A percentile compares a stretch with the other conserved stretches of the same genome.
Conservation (phyloP, 2,113 vertebrate genomes). For the Paradoxurus hermaphroditus region DNA sequence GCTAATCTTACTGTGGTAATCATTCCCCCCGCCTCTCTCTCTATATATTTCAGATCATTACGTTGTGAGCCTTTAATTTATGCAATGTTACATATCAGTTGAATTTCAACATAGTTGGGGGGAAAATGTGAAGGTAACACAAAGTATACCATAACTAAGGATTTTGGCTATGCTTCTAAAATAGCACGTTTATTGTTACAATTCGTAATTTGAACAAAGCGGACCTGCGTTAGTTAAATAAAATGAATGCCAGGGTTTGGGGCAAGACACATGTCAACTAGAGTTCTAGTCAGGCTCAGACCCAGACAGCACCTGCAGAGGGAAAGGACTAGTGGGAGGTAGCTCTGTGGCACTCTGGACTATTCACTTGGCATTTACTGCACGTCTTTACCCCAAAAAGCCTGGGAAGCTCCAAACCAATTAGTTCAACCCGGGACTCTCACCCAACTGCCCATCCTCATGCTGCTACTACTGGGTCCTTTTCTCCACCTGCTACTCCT, state of each 20-base stretch:
- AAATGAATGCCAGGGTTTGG: not conserved
- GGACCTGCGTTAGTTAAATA: not conserved
- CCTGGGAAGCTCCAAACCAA: not conserved
- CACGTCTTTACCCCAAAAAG: not conserved
- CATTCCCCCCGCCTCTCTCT: too few relatives aligned
- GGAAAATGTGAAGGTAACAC: conserved; percentile 3
- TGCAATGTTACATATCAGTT: not conserved
- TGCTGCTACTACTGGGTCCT: not conserved
- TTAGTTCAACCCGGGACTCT: not conserved
- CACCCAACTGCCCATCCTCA: not conserved
- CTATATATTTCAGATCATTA: not conserved
- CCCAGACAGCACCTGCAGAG: not conserved
- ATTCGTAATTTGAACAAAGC: not conserved
- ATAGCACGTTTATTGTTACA: not conserved
- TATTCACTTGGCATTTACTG: not conserved
- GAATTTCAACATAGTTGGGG: not conserved
- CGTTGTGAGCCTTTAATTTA: not conserved
- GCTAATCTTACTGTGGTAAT: not conserved
- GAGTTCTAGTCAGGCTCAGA: conserved; percentile 2
- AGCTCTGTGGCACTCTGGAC: not conserved
- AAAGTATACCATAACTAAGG: not conserved
- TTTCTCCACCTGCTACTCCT: not conserved
- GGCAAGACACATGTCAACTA: not conserved
- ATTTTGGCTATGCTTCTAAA: conserved; percentile 6
- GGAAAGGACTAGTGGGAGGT: not conserved